Conservation (phyloP, 2,797 vertebrate genomes). For the Basileuterus tristriatus region DNA sequence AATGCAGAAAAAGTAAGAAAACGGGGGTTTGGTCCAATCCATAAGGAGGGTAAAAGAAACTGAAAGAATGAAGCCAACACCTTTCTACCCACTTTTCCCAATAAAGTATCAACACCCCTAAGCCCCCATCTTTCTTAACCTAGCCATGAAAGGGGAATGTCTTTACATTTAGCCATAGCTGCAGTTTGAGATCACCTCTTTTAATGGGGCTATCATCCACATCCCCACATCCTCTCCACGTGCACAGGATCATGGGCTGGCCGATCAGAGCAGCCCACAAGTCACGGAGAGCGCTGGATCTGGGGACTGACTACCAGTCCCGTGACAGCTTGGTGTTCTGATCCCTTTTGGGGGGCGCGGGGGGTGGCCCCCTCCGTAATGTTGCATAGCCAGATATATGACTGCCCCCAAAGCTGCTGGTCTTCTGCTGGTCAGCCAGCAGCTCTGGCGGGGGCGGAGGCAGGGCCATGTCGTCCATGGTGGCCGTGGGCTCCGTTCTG, state of each 20-base stretch:
- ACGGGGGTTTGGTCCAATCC: conserved; percentile 75
- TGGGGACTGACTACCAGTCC: conserved; percentile 81
- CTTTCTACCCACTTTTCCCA: conserved; percentile 35
- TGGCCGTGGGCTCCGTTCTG: conserved; percentile 82
- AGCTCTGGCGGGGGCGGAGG: conserved; percentile 93
- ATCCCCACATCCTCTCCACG: conserved; percentile 45
- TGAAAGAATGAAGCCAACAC: conserved; percentile 17
- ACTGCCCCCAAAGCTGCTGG: conserved; percentile 82
- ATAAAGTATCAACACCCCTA: background rate
- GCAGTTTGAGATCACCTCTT: conserved; percentile 48
- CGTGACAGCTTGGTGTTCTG: conserved; percentile 90
- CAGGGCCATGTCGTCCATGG: conserved; percentile 94
- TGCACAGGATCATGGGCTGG: background rate
- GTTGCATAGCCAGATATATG: conserved; percentile 98
- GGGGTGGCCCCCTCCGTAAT: conserved; percentile 89
- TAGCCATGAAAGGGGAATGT: conserved; percentile 34
- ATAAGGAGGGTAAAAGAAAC: conserved; percentile 51
- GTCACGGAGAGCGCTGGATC: background rate
- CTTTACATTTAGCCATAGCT: conserved; percentile 51
- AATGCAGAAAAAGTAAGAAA: conserved; percentile 67
- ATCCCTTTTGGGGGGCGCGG: conserved; percentile 92
- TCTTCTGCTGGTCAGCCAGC: conserved; percentile 84
- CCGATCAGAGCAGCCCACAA: background rate
- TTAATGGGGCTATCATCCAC: background rate
- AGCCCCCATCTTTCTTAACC: background rate